These are phyloP conservation scores for Drosophila ustulata DNA, from an alignment of 2,888 invertebrate genomes.

Conservation along the genomic window DNA sequence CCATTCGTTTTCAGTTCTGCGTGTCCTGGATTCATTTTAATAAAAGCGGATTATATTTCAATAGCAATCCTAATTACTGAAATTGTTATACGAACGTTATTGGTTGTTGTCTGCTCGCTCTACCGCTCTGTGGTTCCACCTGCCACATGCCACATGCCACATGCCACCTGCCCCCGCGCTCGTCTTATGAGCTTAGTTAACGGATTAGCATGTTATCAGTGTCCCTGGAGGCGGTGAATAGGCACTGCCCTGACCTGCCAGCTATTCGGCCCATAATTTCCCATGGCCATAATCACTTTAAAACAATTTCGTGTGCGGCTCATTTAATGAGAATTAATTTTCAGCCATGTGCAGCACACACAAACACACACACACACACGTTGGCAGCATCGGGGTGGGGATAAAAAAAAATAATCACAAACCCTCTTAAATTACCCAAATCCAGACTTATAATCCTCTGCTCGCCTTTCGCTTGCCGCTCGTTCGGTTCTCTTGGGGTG, in stretches of 20 bases:
- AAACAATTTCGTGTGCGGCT: slow-evolving; percentile 67
- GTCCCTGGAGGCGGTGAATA: background rate
- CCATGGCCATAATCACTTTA: slow-evolving; percentile 67
- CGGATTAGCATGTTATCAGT: slow-evolving; percentile 22
- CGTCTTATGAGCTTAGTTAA: slow-evolving; percentile 29
- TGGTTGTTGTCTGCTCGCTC: background rate
- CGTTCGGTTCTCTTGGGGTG: slow-evolving; percentile 14
- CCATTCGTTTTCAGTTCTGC: background rate
- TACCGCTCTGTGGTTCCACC: background rate
- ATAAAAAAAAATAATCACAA: slow-evolving; percentile 39
- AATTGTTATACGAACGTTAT: slow-evolving; percentile 1
- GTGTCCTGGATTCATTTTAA: slow-evolving; percentile 12
- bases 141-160: background rate
- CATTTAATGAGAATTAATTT: slow-evolving; percentile 72
- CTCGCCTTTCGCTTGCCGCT: slow-evolving; percentile 26
- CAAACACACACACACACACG: slow-evolving; percentile 1
- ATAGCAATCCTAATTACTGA: slow-evolving; percentile 19
- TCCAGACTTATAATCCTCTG: slow-evolving; percentile 69
- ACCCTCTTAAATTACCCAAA: slow-evolving; percentile 71
- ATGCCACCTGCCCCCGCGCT: background rate
- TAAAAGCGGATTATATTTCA: slow-evolving; percentile 18
- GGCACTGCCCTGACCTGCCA: slow-evolving; percentile 12
- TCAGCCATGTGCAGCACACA: slow-evolving; percentile 45
- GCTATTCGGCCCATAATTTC: slow-evolving; percentile 57
- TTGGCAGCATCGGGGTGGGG: background rate